Evolutionary conservation across 2,797 vertebrate species (phyloP).

Genomic region (Astyanax mexicanus): DNA sequence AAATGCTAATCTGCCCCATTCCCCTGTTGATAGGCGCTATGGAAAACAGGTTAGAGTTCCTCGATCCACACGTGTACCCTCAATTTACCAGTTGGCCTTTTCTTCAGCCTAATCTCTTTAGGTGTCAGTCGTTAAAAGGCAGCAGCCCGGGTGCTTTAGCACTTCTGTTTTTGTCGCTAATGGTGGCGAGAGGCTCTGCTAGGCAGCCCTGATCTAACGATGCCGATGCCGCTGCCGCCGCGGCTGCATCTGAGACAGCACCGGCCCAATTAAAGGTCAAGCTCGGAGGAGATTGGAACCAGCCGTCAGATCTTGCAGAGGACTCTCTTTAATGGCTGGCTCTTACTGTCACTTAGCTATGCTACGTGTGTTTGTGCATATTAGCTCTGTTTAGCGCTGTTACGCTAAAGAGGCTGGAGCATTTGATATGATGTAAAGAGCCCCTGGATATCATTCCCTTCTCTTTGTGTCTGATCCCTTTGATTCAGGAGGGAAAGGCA

Average conservation of each 20-base stretch:
- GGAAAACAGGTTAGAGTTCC: slow-evolving; percentile 70
- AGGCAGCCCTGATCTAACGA: slow-evolving; percentile 34
- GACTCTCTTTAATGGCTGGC: neutral
- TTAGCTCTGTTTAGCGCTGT: neutral
- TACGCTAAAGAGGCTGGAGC: no score
- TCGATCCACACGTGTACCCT: slow-evolving; percentile 62
- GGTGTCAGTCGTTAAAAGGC: slow-evolving; percentile 64
- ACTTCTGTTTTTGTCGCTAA: slow-evolving; percentile 49
- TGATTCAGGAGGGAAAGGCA: neutral
- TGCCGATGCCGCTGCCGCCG: no score
- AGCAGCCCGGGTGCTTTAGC: slow-evolving; percentile 59
- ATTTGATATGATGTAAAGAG: slow-evolving; percentile 6
- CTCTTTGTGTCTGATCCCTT: no score
- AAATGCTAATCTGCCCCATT: slow-evolving; percentile 69
- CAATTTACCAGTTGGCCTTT: slow-evolving; percentile 64
- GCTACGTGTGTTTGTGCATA: slow-evolving; percentile 1
- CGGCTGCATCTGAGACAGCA: neutral
- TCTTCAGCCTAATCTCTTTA: slow-evolving; percentile 63
- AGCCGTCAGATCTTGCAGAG: neutral
- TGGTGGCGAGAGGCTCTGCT: slow-evolving; percentile 33
- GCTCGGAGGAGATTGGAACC: slow-evolving; percentile 15
- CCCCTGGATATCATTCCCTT: slow-evolving; percentile 3
- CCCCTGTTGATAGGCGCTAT: slow-evolving; percentile 66
- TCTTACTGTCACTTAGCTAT: neutral
- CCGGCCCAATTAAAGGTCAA: slow-evolving; percentile 58